phyloP scores from a whole-genome alignment of 2,113 vertebrate species.

The Callipepla californica region DNA sequence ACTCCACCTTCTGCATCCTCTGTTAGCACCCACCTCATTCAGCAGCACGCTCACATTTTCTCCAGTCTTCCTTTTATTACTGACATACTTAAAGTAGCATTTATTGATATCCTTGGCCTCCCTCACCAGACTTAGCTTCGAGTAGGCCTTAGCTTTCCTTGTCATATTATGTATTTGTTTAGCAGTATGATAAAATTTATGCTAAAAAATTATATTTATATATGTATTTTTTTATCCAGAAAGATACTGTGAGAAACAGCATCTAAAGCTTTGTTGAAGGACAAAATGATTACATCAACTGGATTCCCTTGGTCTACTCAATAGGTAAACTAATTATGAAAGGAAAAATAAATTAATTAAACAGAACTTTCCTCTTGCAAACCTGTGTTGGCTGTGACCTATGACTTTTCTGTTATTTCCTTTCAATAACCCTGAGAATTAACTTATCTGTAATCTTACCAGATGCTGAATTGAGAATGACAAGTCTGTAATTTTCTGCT shows the following conservation, averaged over 20 bases:
- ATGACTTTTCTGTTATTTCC: not conserved
- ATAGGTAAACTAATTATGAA: not conserved
- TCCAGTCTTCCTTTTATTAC: no score
- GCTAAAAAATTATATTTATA: no score
- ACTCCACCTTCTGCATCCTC: no score
- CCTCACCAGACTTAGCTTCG: no score
- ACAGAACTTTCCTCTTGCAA: not conserved
- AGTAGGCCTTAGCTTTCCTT: no score
- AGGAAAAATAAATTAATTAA: not conserved
- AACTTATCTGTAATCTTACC: not conserved
- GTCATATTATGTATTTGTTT: not conserved
- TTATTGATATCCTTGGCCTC: no score
- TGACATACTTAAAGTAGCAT: no score
- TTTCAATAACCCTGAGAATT: not conserved
- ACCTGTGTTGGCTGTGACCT: not conserved
- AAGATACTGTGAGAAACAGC: not conserved
- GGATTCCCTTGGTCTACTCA: not conserved
- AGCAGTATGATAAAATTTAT: not conserved
- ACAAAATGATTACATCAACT: not conserved
- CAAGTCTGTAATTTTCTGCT: not conserved
- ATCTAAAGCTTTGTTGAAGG: not conserved
- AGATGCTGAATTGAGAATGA: not conserved
- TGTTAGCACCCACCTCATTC: no score
- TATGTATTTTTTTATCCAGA: not conserved
- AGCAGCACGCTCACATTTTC: no score